phyloP scores from a whole-genome alignment of 2,888 invertebrate genomes.

The Euzetes globulus region DNA sequence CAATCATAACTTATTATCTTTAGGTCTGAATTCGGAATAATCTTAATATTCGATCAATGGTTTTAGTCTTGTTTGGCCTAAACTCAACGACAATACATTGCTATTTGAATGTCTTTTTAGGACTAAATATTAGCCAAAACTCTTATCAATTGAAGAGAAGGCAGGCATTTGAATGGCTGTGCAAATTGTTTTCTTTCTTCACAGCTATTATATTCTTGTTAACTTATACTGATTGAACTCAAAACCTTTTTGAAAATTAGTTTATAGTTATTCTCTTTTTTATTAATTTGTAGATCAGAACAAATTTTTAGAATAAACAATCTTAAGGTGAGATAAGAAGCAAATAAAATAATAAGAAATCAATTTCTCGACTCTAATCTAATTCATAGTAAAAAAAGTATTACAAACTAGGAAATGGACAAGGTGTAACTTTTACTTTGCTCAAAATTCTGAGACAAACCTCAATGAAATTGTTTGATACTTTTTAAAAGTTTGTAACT shows the following conservation, averaged over 20 bases:
- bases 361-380: neutral
- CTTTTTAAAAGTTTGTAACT: too few relatives aligned
- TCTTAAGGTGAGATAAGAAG: neutral
- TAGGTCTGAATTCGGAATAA: neutral
- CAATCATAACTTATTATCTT: neutral
- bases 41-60: neutral
- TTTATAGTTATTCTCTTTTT: neutral
- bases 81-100: neutral
- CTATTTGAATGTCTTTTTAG: neutral
- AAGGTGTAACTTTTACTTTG: too few relatives aligned
- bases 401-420: too few relatives aligned
- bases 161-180: neutral
- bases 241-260: neutral
- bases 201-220: neutral
- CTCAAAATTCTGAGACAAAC: too few relatives aligned
- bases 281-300: constrained; percentile 5
- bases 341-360: neutral
- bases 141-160: neutral
- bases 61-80: neutral
- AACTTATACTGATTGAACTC: constrained; percentile 25
- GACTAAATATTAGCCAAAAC: neutral
- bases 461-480: too few relatives aligned
- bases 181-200: neutral
- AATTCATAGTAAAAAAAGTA: neutral
- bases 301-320: neutral